Base-by-base conservation (phyloP, 2,797 vertebrate genomes). In the Girardinus metallicus region DNA sequence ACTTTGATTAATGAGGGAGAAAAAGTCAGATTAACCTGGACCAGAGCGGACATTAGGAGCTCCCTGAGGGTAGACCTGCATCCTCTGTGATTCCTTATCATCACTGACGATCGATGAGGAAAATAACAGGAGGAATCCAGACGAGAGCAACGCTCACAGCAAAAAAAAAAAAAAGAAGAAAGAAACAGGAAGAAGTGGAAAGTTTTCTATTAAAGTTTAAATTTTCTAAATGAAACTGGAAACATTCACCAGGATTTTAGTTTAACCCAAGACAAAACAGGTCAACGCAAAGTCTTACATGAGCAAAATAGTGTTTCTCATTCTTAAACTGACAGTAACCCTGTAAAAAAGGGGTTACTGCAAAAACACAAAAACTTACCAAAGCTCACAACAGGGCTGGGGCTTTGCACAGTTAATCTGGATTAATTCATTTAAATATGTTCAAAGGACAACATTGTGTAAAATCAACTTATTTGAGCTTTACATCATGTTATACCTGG, bases 1-100 rank as follows among this genome's bases (percentile, higher is more conserved):
- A 51, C 81, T 77, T 51, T 86, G 75, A 89, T 89, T 84, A 87
- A 92, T 88, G 57, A 85, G 76, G 80, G 43, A 84, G 72, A 83
- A 85, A 83, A 73, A 77, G 16, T 78, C 51, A 76, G 75, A 80
- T 91, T 88, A 83, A 84, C 76, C 44, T 55, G 80, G 66, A 82
- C 39, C 26, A 36, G 64, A 83, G 81, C 71, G 31, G 77, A 41
- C 12, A 18, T 1, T 4, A 71, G 70, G 79, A 70, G 74, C 39
- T 13, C 82, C 82, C 71, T 36, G 51, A 72, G 82, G 90, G 81
- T 15, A 15, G 62, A 86, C 90, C 88, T 76, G 81, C 90, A 77
- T 7, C 46, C 11, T 18, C 74, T 34, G 43, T 72, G 72, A 79
- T 80, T 77, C 60, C 86, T 80, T 57, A 10, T 51, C 41, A 53